phyloP scores from a whole-genome alignment of 2,888 invertebrate species.

The Sarcophaga subvicina region DNA sequence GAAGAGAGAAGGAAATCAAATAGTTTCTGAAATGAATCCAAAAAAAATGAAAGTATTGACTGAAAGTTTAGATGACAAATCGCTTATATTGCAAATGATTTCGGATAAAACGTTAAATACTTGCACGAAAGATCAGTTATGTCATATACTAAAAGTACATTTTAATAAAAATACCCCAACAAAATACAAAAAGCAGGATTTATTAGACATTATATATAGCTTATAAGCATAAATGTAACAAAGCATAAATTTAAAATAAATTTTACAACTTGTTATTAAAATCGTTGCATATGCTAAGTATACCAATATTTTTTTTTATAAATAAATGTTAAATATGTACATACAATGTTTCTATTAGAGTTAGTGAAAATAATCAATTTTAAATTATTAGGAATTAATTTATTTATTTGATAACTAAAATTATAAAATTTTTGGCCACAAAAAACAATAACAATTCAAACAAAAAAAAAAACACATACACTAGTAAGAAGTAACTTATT shows the following conservation, averaged over 20 bases:
- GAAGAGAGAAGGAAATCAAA: slow-evolving; percentile 71
- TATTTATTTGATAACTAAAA: too few species aligned
- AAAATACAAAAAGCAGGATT: slow-evolving; percentile 70
- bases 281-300: too few species aligned
- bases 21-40: slow-evolving; percentile 50
- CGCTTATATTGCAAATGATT: slow-evolving; percentile 72
- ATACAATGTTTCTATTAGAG: too few species aligned
- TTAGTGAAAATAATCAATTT: too few species aligned
- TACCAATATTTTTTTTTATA: too few species aligned
- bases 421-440: too few species aligned
- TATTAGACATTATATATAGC: slow-evolving; percentile 72
- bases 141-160: slow-evolving; percentile 72
- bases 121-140: slow-evolving; percentile 74
- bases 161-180: slow-evolving; percentile 70
- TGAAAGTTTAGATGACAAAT: slow-evolving; percentile 69
- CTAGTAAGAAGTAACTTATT: too few species aligned
- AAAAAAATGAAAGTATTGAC: slow-evolving; percentile 74
- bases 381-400: too few species aligned
- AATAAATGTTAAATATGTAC: too few species aligned
- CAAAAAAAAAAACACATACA: too few species aligned
- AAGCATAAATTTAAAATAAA: slow-evolving; percentile 7
- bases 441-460: too few species aligned
- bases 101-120: slow-evolving; percentile 67
- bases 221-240: slow-evolving; percentile 34
- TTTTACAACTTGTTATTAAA: too few species aligned